Base-by-base conservation (phyloP, 2,113 vertebrate species). In the Sarotherodon lohbergeri region DNA sequence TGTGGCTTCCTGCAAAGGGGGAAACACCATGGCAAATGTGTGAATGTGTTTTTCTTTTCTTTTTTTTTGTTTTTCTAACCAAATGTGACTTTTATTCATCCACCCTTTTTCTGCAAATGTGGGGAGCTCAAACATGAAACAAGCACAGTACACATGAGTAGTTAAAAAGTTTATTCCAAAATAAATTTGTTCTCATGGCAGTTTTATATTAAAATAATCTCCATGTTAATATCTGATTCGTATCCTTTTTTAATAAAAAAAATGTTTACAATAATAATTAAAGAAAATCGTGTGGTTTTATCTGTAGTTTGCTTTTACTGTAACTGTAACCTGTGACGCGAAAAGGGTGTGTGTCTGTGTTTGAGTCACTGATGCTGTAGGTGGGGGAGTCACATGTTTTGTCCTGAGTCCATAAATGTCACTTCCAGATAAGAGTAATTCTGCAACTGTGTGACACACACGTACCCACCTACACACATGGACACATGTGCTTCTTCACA, bases 311-410 rank as follows among this genome's bases (percentile, higher is more conserved):
- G 13, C 9, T 52, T 88, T 86, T 80, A 90, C 91, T 90, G 87
- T 91, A 88, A 94, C 61, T 81, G 88, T 86, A 66, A 89, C 54
- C 9, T 12, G 84, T 84, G 80, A 86, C 11, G 5, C 84, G 46
- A 84, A 79, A 56, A 81, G 34, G 39, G 71, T 82, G 57, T 92
- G 13, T 79, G 14, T 86, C 81, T 86, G 50, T 61, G 29, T 87
- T 52, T 92, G 90, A 91, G 83, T 96, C 93, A 96, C 89, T 89
- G 73, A 71, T 22, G 80, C 52, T 91, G 93, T 96, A 92, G 95
- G 95, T 93, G 96, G 95, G 93, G 95, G 92, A 95, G 94, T 92
- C 89, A 93, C 94, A 91, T 83, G 89, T 80, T 84, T 90, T 82
- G 86, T 91, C 86, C 79, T 46, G 22, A 80, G 80, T 87, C 41